Evolutionary conservation across 2,797 vertebrate species (phyloP).

Genomic region (Otus scops): DNA sequence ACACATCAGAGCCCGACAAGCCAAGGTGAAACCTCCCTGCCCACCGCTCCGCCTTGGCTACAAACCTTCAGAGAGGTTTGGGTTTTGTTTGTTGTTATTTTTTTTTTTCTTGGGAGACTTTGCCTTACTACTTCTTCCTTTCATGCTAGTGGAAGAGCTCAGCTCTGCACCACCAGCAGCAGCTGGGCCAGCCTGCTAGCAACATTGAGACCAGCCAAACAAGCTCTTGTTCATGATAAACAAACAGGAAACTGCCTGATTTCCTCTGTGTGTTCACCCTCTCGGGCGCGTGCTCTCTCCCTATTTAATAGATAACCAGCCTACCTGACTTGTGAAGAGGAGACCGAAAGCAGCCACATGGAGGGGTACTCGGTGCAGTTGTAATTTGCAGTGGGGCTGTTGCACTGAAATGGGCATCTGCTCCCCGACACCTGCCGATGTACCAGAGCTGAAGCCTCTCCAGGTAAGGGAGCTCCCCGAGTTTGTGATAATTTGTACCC

Average conservation of each 20-base stretch:
- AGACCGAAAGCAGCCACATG: not conserved
- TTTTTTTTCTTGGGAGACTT: not conserved
- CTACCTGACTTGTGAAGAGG: not conserved
- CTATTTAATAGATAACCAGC: not conserved
- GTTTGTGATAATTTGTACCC: not conserved
- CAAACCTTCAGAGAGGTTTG: not conserved
- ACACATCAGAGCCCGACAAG: not conserved
- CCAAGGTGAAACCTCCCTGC: not conserved
- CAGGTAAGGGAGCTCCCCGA: not conserved
- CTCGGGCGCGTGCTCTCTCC: not conserved
- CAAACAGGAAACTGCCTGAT: conserved; percentile 67
- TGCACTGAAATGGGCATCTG: not conserved
- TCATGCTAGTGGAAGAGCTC: not conserved
- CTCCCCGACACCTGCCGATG: not conserved
- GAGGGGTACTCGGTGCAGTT: not conserved
- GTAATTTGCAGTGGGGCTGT: not conserved
- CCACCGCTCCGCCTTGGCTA: not conserved
- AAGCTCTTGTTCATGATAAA: conserved; percentile 46
- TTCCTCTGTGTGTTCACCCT: conserved; percentile 50
- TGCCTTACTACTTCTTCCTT: not conserved
- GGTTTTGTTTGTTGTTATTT: not conserved
- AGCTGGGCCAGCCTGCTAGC: not conserved
- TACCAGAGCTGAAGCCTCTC: not conserved
- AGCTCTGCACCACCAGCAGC: not conserved
- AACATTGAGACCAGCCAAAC: not conserved